Base-by-base conservation (phyloP, 2,113 vertebrate species). In the Garra rufa region DNA sequence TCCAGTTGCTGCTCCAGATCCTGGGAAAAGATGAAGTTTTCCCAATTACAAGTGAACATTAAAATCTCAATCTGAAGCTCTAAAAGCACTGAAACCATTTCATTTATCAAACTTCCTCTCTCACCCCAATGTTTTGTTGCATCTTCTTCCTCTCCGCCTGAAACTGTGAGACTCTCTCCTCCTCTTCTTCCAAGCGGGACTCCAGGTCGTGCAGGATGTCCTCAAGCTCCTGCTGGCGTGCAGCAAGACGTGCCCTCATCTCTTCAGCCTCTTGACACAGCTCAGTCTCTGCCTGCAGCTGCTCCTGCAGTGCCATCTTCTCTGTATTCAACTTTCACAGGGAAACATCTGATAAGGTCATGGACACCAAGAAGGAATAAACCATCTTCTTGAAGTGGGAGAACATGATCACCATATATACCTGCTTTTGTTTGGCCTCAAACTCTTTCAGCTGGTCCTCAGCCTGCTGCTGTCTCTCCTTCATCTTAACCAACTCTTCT, bases 151-250 rank as follows among this genome's bases (percentile, higher is more conserved):
- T 97, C 74, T 97, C 96, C 0, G 87, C 17, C 86, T 95, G 95
- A 85, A 97, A 91, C 50, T 96, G 95, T 65, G 95, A 92, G 81
- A 94, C 96, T 13, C 95, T 91, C 77, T 97, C 96, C 78, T 97
- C 96, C 46, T 97, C 96, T 85, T 97, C 96, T 84, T 97, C 96
- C 43, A 97, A 95, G 6, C 96, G 92, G 48, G 95, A 94, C 90
- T 97, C 96, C 30, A 97, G 91, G 87, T 97, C 96, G 21, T 97
- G 96, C 85, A 96, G 94, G 50, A 97, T 96, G 85, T 97, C 96
- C 82, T 97, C 96, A 50, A 96, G 88, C 46, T 97, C 96, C 88
- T 97, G 96, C 77, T 97, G 96, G 89, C 96, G 96, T 59, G 94
- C 92, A 0, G 94, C 94, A 79, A 97, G 91, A 6, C 96, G 96